These are phyloP conservation scores for Anastrepha obliqua DNA, from an alignment of 1,140 invertebrate genomes.

Conservation along the genomic window DNA sequence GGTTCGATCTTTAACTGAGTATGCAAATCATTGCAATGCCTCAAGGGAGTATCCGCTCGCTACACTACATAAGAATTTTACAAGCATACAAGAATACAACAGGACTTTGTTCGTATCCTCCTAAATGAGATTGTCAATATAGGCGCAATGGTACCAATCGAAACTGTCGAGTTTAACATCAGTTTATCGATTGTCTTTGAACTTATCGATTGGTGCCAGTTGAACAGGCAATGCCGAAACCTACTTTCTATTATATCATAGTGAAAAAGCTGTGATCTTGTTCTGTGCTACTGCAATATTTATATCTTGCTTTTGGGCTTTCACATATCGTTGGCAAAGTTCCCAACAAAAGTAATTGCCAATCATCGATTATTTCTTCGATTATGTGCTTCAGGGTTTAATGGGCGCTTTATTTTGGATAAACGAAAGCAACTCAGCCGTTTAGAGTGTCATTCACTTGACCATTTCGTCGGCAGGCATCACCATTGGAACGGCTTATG, in stretches of 20 bases:
- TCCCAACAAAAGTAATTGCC: not conserved
- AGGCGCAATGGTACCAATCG: too few relatives aligned
- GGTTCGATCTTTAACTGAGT: not conserved
- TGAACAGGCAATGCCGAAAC: too few relatives aligned
- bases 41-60: not conserved
- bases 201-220: too few relatives aligned
- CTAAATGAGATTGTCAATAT: not conserved
- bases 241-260: too few relatives aligned
- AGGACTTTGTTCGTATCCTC: too few relatives aligned
- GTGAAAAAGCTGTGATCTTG: not conserved
- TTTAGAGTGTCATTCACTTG: not conserved
- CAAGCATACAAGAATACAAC: too few relatives aligned
- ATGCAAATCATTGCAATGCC: not conserved
- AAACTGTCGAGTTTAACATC: too few relatives aligned
- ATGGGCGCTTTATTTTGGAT: not conserved
- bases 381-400: not conserved
- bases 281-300: not conserved
- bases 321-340: too few relatives aligned
- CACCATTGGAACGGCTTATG: not conserved
- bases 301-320: not conserved
- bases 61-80: not conserved
- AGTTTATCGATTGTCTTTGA: too few relatives aligned
- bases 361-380: not conserved
- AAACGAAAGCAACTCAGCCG: too few relatives aligned
- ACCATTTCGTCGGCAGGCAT: constrained; percentile 19